phyloP scores from a whole-genome alignment of 1,140 invertebrate genomes.

The Nasonia vitripennis region DNA sequence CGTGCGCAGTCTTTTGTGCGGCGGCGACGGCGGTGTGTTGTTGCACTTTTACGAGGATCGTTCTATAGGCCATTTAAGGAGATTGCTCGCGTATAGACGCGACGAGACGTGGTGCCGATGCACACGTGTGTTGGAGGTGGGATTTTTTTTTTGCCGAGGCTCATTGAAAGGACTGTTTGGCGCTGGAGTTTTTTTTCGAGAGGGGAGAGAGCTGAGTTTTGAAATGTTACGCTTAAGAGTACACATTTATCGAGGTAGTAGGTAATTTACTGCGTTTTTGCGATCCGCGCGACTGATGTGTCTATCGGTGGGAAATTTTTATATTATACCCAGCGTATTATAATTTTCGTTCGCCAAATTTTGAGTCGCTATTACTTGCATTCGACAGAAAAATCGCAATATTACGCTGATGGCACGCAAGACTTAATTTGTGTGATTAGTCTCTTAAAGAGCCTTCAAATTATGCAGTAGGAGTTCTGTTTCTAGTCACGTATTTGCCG shows the following conservation, averaged over 20 bases:
- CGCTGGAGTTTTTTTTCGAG: neutral
- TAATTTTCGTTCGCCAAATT: no score
- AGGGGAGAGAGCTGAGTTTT: neutral
- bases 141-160: neutral
- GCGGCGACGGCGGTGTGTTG: neutral
- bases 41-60: neutral
- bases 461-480: neutral
- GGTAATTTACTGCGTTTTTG: neutral
- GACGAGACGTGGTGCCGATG: neutral
- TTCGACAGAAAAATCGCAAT: neutral
- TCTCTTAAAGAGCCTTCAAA: neutral
- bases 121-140: neutral
- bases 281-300: neutral
- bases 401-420: neutral
- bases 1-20: neutral
- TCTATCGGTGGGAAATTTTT: neutral
- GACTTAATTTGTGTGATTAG: neutral
- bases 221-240: neutral
- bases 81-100: constrained; percentile 6
- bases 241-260: neutral
- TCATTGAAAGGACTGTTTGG: neutral
- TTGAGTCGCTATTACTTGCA: no score
- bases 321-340: no score
- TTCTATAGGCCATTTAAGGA: constrained; percentile 14
- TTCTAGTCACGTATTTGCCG: neutral